Conservation (phyloP, 1,140 invertebrate species). For the Centruroides sculpturatus region DNA sequence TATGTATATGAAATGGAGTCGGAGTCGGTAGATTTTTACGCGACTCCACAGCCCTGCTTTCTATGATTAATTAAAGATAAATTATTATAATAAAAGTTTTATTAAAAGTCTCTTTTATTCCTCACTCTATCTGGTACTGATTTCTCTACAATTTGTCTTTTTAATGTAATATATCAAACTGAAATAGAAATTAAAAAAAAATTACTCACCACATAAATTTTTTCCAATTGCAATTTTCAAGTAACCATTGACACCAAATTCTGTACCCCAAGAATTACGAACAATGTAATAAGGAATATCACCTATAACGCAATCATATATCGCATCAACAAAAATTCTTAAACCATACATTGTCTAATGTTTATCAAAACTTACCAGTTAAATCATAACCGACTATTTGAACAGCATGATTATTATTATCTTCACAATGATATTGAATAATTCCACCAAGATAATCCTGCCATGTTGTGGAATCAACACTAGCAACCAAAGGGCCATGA, state of each 20-base stretch:
- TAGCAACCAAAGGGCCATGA: constrained; percentile 59
- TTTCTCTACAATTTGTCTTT: no score
- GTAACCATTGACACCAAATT: constrained; percentile 62
- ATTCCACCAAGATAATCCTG: constrained; percentile 74
- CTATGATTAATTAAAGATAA: no score
- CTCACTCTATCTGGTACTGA: no score
- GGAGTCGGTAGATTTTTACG: no score
- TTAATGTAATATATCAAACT: no score
- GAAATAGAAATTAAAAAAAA: background rate
- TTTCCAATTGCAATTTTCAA: constrained; percentile 55
- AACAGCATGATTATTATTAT: constrained; percentile 56
- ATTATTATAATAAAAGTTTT: no score
- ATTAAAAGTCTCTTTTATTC: no score
- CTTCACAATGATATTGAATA: constrained; percentile 42
- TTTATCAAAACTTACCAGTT: constrained; percentile 13
- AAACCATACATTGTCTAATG: no score
- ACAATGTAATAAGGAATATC: constrained; percentile 66
- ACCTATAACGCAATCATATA: constrained; percentile 18
- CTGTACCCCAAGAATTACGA: constrained; percentile 67
- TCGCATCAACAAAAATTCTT: no score
- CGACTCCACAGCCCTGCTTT: no score
- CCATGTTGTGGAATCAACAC: constrained; percentile 72
- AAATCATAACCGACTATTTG: constrained; percentile 68
- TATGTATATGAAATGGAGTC: no score
- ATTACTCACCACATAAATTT: constrained; percentile 56